Evolutionary conservation across 2,888 invertebrate species (phyloP).

Genomic region (Drosophila glabriapex): DNA sequence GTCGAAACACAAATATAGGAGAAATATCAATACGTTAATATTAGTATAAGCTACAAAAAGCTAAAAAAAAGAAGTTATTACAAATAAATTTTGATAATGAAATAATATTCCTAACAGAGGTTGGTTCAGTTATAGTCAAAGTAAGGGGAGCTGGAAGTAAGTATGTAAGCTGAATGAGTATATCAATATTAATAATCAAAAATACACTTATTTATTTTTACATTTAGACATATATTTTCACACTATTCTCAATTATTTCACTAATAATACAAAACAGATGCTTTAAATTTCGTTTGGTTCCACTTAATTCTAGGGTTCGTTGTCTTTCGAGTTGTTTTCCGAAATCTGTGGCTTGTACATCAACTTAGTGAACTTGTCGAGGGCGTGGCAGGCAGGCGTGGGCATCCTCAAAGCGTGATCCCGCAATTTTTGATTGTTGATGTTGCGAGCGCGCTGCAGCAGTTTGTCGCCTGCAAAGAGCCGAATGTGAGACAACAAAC

Average conservation of each 20-base stretch:
- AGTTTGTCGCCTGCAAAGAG: slow-evolving; percentile 59
- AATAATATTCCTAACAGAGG: background rate
- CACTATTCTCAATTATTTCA: background rate
- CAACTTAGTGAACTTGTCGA: slow-evolving; percentile 41
- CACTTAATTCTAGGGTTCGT: background rate
- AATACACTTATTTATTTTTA: background rate
- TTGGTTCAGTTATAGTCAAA: background rate
- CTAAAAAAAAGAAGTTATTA: background rate
- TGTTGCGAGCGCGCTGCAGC: slow-evolving; percentile 58
- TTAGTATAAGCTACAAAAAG: background rate
- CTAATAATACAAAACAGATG: background rate
- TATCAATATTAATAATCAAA: background rate
- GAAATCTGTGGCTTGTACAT: slow-evolving; percentile 14
- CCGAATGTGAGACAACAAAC: background rate
- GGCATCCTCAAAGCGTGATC: slow-evolving; percentile 59
- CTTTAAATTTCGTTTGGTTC: background rate
- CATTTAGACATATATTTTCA: slow-evolving; percentile 1
- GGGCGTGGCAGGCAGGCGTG: slow-evolving; percentile 60
- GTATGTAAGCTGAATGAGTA: background rate
- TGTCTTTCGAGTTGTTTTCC: slow-evolving; percentile 28
- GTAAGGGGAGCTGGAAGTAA: background rate
- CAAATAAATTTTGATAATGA: background rate
- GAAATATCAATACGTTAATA: background rate
- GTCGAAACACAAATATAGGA: background rate
- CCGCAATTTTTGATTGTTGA: slow-evolving; percentile 48